Evolutionary conservation across 2,797 vertebrate species (phyloP), one percentile per base, ranked within the genome.

Genomic region (Peromyscus attwateri): DNA sequence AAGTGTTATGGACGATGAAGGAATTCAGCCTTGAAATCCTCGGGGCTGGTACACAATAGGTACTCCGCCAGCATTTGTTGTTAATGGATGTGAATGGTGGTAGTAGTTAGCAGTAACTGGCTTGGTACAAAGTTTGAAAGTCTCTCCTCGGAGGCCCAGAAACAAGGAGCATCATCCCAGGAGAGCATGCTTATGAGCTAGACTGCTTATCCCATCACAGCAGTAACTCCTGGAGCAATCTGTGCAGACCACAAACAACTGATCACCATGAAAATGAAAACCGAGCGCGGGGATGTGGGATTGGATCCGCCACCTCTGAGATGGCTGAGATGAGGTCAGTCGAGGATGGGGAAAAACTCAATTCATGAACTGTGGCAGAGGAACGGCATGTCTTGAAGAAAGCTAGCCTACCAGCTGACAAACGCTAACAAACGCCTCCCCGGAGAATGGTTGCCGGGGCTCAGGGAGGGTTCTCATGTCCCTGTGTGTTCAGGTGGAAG

Each of bases 151-250:
- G 77, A 77, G 55, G 55, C 83, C 81, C 52, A 21, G 87, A 94
- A 25, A 46, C 46, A 57, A 85, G 77, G 52, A 84, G 52, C 12
- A 16, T 27, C 62, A 66, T 62, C 0, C 0, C 46, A 77, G 87
- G 83, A 68, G 60, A 79, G 43, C 0, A 0, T 79, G 82, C 62
- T 64, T 79, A 9, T 0, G 31, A 79, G 80, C 80, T 57, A 90
- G 83, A 88, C 77, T 89, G 55, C 87, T 93, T 55, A 57, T 17
- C 31, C 77, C 73, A 29, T 29, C 85, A 82, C 19, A 13, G 40
- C 29, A 34, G 93, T 6, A n/a, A 82, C 87, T 93, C 80, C 95
- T 76, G 90, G 96, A 95, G 71, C 31, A 66, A 37, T 62, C 31
- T 75, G 89, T 37, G 62, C 57, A 37, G 79, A 94, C 83, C 55